phyloP scores from a whole-genome alignment of 2,113 vertebrate genomes.

The Climacteris rufus region DNA sequence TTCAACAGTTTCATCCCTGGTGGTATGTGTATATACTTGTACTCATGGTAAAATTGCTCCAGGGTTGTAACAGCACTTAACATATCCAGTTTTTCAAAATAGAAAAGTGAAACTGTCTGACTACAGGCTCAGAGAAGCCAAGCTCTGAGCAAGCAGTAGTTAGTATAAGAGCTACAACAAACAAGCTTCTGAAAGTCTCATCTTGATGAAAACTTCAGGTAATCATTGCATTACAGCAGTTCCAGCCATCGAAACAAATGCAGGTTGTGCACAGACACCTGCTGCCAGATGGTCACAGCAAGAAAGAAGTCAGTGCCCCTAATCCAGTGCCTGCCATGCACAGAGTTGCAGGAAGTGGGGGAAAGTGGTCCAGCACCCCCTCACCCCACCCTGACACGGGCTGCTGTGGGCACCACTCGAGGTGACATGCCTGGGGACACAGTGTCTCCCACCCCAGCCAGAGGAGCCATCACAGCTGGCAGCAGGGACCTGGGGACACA shows the following conservation, averaged over 20 bases:
- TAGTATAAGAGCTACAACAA: neutral
- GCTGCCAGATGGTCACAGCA: neutral
- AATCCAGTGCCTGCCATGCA: neutral
- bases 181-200: neutral
- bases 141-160: neutral
- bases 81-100: neutral
- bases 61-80: neutral
- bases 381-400: fast-evolving
- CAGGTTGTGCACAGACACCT: neutral
- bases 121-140: neutral
- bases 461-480: neutral
- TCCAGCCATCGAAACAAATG: neutral
- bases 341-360: neutral
- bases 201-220: neutral
- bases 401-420: fast-evolving
- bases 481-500: neutral
- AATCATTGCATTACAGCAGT: neutral
- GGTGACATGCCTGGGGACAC: neutral
- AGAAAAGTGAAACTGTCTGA: neutral
- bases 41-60: neutral
- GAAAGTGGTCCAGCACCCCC: neutral
- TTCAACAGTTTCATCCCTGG: neutral
- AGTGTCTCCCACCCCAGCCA: neutral
- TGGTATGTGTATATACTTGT: neutral
- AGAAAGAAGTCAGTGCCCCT: neutral